Percentiles rank a stretch among this genome's conserved stretches.
phyloP scores from a whole-genome alignment of 2,888 invertebrate genomes.

The Spisula solida region DNA sequence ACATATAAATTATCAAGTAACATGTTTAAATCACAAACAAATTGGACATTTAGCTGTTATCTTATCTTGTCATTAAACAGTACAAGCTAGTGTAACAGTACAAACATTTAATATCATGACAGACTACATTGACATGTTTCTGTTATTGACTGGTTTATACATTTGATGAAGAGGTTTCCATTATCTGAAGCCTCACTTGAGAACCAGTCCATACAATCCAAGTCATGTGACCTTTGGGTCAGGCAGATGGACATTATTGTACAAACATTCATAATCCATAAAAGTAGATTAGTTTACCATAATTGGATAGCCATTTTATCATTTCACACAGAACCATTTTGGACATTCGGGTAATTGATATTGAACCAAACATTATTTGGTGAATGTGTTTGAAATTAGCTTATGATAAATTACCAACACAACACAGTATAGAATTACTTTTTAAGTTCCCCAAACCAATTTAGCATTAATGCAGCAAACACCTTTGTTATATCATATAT shows the following conservation, averaged over 20 bases:
- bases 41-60: constrained; percentile 3
- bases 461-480: neutral
- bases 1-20: too few relatives aligned
- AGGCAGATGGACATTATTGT: constrained; percentile 27
- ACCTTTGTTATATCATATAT: neutral
- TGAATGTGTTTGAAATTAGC: constrained; percentile 2
- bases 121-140: constrained; percentile 6
- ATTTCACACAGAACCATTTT: neutral
- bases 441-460: neutral
- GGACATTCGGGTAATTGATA: neutral
- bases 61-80: neutral
- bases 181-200: constrained; percentile 26
- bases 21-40: neutral
- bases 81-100: neutral
- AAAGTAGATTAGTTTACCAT: constrained; percentile 22
- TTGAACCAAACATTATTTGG: neutral
- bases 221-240: constrained; percentile 26
- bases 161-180: constrained; percentile 9
- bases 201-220: constrained; percentile 4
- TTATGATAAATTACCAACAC: neutral
- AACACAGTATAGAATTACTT: neutral
- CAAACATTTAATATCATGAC: constrained; percentile 19
- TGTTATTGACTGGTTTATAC: constrained; percentile 14
- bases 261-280: constrained; percentile 24
- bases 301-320: constrained; percentile 19